These are phyloP conservation scores for Lycophotia porphyrea DNA, from an alignment of 2,888 invertebrate species.

Conservation along the genomic window DNA sequence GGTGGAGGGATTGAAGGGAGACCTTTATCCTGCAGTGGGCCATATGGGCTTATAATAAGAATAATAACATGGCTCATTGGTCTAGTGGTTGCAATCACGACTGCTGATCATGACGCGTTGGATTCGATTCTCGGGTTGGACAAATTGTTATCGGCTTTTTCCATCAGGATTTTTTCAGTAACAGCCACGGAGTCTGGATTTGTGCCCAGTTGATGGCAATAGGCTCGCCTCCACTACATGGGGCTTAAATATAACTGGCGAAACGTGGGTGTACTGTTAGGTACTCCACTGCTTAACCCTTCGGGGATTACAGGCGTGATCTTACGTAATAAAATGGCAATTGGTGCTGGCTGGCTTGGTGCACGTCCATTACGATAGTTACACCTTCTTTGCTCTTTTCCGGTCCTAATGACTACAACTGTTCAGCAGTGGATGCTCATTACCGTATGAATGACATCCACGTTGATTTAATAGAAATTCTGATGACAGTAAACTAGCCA, in stretches of 20 bases:
- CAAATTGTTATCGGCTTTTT: not conserved
- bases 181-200: not conserved
- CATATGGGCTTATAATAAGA: no score
- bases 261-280: not conserved
- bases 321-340: not conserved
- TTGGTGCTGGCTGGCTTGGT: not conserved
- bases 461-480: conserved; percentile 27
- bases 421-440: not conserved
- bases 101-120: not conserved
- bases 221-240: not conserved
- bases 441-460: conserved; percentile 6
- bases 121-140: not conserved
- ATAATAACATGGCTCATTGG: not conserved
- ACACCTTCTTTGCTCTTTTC: not conserved
- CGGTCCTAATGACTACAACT: not conserved
- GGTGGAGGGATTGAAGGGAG: no score
- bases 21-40: not conserved
- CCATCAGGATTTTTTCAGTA: not conserved
- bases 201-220: not conserved
- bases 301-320: not conserved
- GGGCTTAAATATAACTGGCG: not conserved
- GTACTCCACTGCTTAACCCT: not conserved
- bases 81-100: not conserved
- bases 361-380: not conserved
- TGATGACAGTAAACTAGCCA: conserved; percentile 37